phyloP scores from a whole-genome alignment of 1,140 invertebrate species.

The Hestina assimilis region DNA sequence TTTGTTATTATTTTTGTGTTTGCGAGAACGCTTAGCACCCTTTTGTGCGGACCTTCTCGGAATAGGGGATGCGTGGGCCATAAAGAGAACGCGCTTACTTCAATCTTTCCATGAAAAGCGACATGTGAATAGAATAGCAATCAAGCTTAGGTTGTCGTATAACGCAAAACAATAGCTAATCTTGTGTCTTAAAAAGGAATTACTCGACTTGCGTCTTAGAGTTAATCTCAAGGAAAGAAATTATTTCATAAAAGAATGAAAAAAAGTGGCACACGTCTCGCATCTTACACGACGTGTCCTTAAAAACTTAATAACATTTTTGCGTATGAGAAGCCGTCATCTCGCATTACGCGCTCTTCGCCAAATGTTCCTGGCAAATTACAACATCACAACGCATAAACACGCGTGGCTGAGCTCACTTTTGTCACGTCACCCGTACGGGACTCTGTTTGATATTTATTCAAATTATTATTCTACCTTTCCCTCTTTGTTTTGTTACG shows the following conservation, averaged over 20 bases:
- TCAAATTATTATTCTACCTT: constrained; percentile 71
- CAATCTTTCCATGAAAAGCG: constrained; percentile 54
- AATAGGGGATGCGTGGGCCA: constrained; percentile 57
- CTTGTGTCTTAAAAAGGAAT: constrained; percentile 25
- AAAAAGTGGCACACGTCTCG: constrained; percentile 36
- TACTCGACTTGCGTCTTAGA: constrained; percentile 25
- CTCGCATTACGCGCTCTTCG: constrained; percentile 49
- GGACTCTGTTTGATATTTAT: constrained; percentile 69
- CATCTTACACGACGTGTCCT: constrained; percentile 40
- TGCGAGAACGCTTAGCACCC: constrained; percentile 73
- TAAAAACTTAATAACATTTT: constrained; percentile 73
- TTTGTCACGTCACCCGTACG: constrained; percentile 65
- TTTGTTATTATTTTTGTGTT: constrained; percentile 78
- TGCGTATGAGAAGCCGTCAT: constrained; percentile 57
- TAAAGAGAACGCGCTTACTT: constrained; percentile 46
- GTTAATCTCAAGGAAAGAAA: constrained; percentile 34
- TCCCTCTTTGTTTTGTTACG: constrained; percentile 65
- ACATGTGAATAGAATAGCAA: constrained; percentile 67
- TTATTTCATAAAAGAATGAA: constrained; percentile 32
- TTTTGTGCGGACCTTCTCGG: constrained; percentile 62
- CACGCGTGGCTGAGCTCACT: constrained; percentile 59
- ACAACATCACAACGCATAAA: constrained; percentile 65
- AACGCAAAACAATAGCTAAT: constrained; percentile 52
- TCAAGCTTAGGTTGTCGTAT: constrained; percentile 34
- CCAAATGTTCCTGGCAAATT: constrained; percentile 70